Conservation (phyloP, 2,113 vertebrate genomes). For the Gymnarchus niloticus region DNA sequence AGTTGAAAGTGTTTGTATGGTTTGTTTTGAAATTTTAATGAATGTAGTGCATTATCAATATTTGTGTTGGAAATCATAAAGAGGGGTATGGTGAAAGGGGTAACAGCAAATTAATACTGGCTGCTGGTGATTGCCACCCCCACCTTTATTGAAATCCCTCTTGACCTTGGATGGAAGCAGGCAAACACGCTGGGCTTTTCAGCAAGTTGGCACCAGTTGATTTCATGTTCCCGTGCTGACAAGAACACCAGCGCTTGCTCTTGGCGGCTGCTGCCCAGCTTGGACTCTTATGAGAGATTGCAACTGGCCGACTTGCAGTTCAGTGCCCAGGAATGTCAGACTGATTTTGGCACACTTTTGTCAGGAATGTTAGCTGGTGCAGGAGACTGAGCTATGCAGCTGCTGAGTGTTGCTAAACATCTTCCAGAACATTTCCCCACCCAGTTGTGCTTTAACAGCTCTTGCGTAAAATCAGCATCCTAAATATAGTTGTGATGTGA, state of each 20-base stretch:
- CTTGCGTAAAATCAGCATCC: conserved; percentile 33
- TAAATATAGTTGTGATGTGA: conserved; percentile 29
- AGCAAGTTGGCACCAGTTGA: not conserved
- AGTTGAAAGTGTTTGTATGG: no score
- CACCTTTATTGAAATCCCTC: not conserved
- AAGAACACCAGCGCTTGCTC: not conserved
- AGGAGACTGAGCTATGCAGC: conserved; percentile 55
- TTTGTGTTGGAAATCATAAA: no score
- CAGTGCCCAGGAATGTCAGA: conserved; percentile 53
- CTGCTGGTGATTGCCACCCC: conserved; percentile 12
- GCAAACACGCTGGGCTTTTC: conserved; percentile 15
- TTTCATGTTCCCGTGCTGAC: not conserved
- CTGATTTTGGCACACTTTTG: conserved; percentile 54
- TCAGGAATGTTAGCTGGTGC: conserved; percentile 56
- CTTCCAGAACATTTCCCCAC: conserved; percentile 44
- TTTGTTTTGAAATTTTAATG: no score
- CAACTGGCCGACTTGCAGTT: conserved; percentile 41
- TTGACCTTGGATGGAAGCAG: not conserved
- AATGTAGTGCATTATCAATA: no score
- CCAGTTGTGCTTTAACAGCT: conserved; percentile 53
- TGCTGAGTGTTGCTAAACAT: conserved; percentile 49
- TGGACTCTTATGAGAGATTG: conserved; percentile 42
- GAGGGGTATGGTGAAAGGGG: no score
- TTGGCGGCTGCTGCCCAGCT: conserved; percentile 24
- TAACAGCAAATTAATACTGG: no score